Conservation (phyloP, 2,888 invertebrate genomes). For the Synanthedon vespiformis region DNA sequence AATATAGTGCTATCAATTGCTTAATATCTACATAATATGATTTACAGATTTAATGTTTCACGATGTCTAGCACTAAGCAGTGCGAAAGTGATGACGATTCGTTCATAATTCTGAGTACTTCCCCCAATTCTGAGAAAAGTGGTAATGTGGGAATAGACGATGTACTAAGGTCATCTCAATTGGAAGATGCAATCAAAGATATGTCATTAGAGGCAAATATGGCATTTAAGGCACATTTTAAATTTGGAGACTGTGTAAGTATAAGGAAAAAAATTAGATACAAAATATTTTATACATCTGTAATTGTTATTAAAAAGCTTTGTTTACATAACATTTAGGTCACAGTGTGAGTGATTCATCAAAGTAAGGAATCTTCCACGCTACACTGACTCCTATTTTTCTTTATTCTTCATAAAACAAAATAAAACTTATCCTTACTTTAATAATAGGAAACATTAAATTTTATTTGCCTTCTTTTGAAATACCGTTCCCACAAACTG, state of each 20-base stretch:
- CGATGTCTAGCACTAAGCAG: constrained; percentile 7
- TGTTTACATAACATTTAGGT: too few relatives aligned
- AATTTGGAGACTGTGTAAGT: constrained; percentile 53
- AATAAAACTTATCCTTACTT: too few relatives aligned
- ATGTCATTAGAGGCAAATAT: constrained; percentile 41
- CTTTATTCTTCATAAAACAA: too few relatives aligned
- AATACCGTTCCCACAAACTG: too few relatives aligned
- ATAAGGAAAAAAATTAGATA: not conserved
- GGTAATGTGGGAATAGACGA: constrained; percentile 26
- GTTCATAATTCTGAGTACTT: constrained; percentile 56
- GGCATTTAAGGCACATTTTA: constrained; percentile 55
- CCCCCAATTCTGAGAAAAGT: constrained; percentile 47
- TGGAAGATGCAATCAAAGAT: constrained; percentile 55
- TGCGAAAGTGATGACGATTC: constrained; percentile 52
- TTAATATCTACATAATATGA: not conserved
- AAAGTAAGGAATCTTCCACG: too few relatives aligned
- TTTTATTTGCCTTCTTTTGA: too few relatives aligned
- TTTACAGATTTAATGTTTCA: not conserved
- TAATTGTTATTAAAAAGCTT: too few relatives aligned
- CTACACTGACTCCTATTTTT: too few relatives aligned
- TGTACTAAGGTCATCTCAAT: constrained; percentile 27
- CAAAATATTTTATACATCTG: too few relatives aligned
- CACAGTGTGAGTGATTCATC: too few relatives aligned
- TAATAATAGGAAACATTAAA: too few relatives aligned
- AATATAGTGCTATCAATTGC: too few relatives aligned